Conservation (phyloP, 2,888 invertebrate genomes). For the Chromoteleia sp. region DNA sequence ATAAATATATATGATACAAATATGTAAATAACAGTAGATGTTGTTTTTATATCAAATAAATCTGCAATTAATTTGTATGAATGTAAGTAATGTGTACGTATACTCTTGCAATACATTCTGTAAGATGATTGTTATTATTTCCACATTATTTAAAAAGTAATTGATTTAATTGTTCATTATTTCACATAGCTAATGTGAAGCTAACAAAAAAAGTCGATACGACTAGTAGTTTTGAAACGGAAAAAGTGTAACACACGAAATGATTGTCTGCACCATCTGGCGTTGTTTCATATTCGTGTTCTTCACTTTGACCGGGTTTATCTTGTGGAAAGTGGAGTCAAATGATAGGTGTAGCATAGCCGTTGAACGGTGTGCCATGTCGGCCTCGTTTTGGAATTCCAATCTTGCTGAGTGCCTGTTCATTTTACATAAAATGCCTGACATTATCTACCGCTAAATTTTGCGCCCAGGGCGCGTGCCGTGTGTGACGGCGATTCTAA, state of each 20-base stretch:
- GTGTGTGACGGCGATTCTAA: conserved; percentile 37
- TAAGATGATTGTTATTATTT: no score
- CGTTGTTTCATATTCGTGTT: conserved; percentile 44
- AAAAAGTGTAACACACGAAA: conserved; percentile 20
- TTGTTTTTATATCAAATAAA: no score
- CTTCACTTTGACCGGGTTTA: conserved; percentile 42
- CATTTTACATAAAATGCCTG: conserved; percentile 66
- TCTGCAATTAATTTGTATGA: no score
- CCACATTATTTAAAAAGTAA: no score
- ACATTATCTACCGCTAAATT: conserved; percentile 60
- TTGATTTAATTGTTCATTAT: no score
- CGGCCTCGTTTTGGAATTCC: conserved; percentile 53
- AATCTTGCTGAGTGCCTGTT: conserved; percentile 44
- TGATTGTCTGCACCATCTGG: conserved; percentile 62
- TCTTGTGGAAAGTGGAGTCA: conserved; percentile 65
- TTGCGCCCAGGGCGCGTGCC: conserved; percentile 68
- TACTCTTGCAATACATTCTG: no score
- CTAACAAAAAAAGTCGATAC: no score
- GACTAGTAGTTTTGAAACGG: conserved; percentile 5
- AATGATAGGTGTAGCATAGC: conserved; percentile 63
- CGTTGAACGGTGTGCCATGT: conserved; percentile 40
- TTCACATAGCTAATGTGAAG: no score
- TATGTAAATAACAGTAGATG: no score
- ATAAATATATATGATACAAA: no score
- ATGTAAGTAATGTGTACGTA: no score